phyloP scores from a whole-genome alignment of 2,113 vertebrate genomes.

The Nothobranchius furzeri region DNA sequence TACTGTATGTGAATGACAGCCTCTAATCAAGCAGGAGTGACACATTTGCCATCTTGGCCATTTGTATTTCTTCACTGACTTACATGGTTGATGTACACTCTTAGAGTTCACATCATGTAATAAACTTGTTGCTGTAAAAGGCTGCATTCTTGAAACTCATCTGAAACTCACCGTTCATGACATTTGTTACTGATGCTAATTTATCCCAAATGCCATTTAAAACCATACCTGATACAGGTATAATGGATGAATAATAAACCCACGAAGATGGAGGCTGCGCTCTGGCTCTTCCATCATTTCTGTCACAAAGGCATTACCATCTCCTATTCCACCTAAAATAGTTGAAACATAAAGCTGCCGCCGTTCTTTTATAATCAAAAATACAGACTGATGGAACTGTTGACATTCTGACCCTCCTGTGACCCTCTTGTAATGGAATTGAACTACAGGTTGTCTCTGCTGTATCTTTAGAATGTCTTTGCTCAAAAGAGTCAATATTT shows the following conservation, averaged over 20 bases:
- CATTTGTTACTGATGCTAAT: conserved; percentile 17
- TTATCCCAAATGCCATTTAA: conserved; percentile 21
- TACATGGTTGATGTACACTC: background rate
- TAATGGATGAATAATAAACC: conserved; percentile 26
- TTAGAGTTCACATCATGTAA: background rate
- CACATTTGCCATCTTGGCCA: background rate
- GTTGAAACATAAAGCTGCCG: background rate
- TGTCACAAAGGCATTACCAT: background rate
- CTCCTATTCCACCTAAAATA: background rate
- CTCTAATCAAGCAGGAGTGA: background rate
- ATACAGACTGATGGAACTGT: background rate
- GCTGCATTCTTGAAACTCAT: conserved; percentile 10
- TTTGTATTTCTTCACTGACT: background rate
- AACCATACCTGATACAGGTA: conserved; percentile 6
- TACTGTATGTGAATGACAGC: background rate
- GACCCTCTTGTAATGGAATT: conserved; percentile 20
- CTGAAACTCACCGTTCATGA: conserved; percentile 23
- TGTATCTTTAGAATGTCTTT: conserved; percentile 20
- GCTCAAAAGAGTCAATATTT: conserved; percentile 45
- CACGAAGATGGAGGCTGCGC: background rate
- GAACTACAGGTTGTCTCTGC: conserved; percentile 24
- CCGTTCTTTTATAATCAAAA: background rate
- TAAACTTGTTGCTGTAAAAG: conserved; percentile 5
- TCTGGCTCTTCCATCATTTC: conserved; percentile 19
- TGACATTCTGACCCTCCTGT: background rate